Evolutionary conservation across 1,140 invertebrate species (phyloP).

Genomic region (Saccostrea glomerata): DNA sequence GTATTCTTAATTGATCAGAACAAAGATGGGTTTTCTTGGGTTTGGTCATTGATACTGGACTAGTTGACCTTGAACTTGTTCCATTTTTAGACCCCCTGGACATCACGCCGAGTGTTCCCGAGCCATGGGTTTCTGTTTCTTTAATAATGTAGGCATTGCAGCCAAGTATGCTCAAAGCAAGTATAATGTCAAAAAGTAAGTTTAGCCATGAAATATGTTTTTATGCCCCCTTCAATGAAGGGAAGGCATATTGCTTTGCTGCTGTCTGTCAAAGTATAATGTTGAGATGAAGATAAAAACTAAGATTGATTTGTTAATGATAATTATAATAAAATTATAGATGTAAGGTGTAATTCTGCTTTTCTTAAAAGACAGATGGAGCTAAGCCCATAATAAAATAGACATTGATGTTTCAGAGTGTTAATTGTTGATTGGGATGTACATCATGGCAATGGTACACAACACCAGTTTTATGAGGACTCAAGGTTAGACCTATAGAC

Average conservation of each 20-base stretch:
- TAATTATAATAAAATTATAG: neutral
- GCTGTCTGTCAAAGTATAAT: neutral
- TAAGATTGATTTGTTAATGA: neutral
- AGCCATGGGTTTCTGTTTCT: conserved; percentile 95
- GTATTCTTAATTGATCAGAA: no score
- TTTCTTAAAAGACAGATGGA: neutral
- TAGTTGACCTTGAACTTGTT: neutral
- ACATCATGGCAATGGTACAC: conserved; percentile 86
- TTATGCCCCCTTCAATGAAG: no score
- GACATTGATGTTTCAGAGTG: conserved; percentile 80
- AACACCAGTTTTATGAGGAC: conserved; percentile 96
- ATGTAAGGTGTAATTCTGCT: neutral
- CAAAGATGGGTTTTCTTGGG: no score
- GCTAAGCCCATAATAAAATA: neutral
- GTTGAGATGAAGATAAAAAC: neutral
- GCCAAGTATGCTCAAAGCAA: conserved; percentile 85
- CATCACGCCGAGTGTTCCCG: conserved; percentile 97
- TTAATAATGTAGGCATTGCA: conserved; percentile 97
- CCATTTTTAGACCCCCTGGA: conserved; percentile 89
- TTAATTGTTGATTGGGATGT: conserved; percentile 97
- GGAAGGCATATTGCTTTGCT: no score
- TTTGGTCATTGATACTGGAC: neutral
- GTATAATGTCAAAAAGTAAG: conserved; percentile 69
- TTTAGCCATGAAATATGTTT: neutral
- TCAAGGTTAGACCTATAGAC: conserved; percentile 83